A percentile compares a stretch with the other conserved stretches of the same genome.
phyloP scores from a whole-genome alignment of 2,888 invertebrate genomes.

The Omphaloscelis lunosa region DNA sequence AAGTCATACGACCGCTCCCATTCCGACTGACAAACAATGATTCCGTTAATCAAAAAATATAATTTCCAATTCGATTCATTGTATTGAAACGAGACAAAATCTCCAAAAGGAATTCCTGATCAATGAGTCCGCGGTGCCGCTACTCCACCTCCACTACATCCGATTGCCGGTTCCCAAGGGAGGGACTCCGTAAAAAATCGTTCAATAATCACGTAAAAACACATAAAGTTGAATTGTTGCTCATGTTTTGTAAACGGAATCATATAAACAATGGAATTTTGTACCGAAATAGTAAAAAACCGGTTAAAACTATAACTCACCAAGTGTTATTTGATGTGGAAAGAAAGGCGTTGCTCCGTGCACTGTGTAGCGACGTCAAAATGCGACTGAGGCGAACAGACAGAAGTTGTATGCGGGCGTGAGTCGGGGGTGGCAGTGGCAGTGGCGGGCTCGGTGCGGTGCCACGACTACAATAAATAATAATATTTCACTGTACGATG shows the following conservation, averaged over 20 bases:
- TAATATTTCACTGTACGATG: constrained; percentile 71
- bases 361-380: constrained; percentile 80
- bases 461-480: constrained; percentile 70
- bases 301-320: constrained; percentile 76
- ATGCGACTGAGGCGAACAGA: constrained; percentile 78
- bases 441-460: constrained; percentile 64
- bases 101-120: constrained; percentile 66
- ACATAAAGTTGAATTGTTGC: constrained; percentile 31
- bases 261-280: constrained; percentile 35
- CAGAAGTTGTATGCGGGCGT: constrained; percentile 65
- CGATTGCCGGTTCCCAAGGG: constrained; percentile 74
- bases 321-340: constrained; percentile 77
- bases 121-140: constrained; percentile 70
- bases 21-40: constrained; percentile 65
- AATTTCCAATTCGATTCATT: constrained; percentile 51
- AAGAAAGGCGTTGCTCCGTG: constrained; percentile 72
- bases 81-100: constrained; percentile 25
- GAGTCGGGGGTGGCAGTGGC: constrained; percentile 73
- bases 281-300: constrained; percentile 49
- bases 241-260: constrained; percentile 20
- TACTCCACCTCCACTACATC: constrained; percentile 62
- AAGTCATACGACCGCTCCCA: constrained; percentile 79
- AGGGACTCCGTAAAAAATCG: constrained; percentile 56
- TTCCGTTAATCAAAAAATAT: constrained; percentile 72
- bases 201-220: constrained; percentile 48